Evolutionary conservation across 2,113 vertebrate species (phyloP).

Genomic region (Lophius piscatorius): DNA sequence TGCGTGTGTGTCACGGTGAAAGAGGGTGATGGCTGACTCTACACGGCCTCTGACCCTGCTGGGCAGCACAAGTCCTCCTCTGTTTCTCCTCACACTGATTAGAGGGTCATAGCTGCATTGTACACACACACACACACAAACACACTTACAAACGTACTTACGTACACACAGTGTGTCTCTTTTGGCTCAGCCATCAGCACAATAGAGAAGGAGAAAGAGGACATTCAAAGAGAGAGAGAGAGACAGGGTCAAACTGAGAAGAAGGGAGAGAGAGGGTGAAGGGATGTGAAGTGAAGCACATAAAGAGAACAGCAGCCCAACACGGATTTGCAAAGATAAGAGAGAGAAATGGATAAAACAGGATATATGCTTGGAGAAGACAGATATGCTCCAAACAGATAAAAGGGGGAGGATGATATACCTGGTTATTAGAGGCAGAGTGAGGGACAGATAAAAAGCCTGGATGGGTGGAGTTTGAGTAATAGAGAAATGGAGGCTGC

Average conservation of each 20-base stretch:
- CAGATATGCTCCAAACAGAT: constrained; percentile 62
- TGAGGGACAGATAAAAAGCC: constrained; percentile 48
- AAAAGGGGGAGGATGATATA: constrained; percentile 56
- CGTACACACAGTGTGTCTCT: constrained; percentile 52
- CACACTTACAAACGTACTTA: constrained; percentile 25
- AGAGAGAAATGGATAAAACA: constrained; percentile 51
- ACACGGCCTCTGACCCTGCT: constrained; percentile 80
- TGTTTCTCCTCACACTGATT: constrained; percentile 85
- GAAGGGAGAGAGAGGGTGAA: constrained; percentile 27
- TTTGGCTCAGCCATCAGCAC: constrained; percentile 70
- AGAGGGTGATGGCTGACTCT: constrained; percentile 79
- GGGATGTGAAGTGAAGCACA: constrained; percentile 44
- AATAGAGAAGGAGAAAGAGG: constrained; percentile 65
- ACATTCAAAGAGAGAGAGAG: constrained; percentile 52
- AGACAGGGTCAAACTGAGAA: constrained; percentile 56
- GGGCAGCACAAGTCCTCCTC: constrained; percentile 83
- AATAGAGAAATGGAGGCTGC: constrained; percentile 40
- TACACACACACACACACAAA: constrained; percentile 44
- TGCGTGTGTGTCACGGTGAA: constrained; percentile 63
- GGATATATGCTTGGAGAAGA: constrained; percentile 58
- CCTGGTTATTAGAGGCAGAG: constrained; percentile 65
- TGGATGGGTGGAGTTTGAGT: constrained; percentile 48
- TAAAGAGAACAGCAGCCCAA: constrained; percentile 51
- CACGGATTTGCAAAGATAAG: constrained; percentile 68
- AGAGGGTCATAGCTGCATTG: constrained; percentile 80